phyloP scores from a whole-genome alignment of 53 echinoderm and acorn worm species.

The Hippasteria phrygiana region DNA sequence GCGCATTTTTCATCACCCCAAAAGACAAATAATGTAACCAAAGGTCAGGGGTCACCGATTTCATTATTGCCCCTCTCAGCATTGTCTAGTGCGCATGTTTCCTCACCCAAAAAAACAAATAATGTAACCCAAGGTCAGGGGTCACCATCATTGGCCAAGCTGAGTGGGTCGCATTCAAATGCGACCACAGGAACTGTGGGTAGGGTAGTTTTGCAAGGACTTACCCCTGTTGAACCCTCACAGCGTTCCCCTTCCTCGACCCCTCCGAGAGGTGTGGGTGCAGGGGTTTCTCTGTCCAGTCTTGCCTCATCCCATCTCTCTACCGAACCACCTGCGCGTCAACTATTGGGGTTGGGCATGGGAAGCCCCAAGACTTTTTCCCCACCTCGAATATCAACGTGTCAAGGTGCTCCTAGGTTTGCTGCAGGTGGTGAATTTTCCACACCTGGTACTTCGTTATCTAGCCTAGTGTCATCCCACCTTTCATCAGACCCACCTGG shows the following conservation, averaged over 20 bases:
- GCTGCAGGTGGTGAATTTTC: not conserved
- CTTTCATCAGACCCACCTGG: not conserved
- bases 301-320: slow-evolving; percentile 45
- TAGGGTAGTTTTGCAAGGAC: slow-evolving; percentile 9
- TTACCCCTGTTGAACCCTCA: not conserved
- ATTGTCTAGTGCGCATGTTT: slow-evolving; percentile 16
- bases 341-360: not conserved
- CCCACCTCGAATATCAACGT: not conserved
- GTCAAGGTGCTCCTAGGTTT: not conserved
- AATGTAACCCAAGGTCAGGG: slow-evolving; percentile 28
- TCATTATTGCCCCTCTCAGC: slow-evolving; percentile 34
- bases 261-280: not conserved
- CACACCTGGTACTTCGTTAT: slow-evolving; percentile 1
- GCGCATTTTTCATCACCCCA: not conserved
- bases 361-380: not conserved
- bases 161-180: slow-evolving; percentile 22
- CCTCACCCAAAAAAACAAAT: slow-evolving; percentile 11
- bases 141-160: slow-evolving; percentile 25
- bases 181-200: not conserved
- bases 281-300: slow-evolving; percentile 32
- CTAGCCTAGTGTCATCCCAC: slow-evolving; percentile 40
- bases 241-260: slow-evolving; percentile 2
- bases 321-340: not conserved
- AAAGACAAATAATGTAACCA: not conserved
- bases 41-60: no score